Conservation (phyloP, 2,888 invertebrate species). For the Drosophila seclusa region DNA sequence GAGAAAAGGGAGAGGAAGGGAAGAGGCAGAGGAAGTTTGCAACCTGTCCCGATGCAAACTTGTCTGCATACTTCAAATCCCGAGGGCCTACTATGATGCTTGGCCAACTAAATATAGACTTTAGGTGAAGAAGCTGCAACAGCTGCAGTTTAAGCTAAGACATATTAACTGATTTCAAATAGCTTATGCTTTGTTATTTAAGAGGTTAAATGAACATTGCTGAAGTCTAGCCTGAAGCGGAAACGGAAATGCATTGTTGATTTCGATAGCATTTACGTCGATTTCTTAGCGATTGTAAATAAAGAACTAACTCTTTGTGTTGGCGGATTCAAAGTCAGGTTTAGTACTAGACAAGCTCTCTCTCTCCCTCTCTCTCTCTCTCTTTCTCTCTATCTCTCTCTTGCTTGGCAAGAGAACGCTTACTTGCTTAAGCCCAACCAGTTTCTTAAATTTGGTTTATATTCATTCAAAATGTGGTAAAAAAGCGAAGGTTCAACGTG, state of each 20-base stretch:
- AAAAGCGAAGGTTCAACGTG: constrained; percentile 39
- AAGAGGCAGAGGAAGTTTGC: neutral
- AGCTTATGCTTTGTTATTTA: neutral
- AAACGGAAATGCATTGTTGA: neutral
- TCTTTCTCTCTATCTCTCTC: neutral
- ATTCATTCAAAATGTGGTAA: constrained; percentile 10
- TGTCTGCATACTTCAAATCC: no score
- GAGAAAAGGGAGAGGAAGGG: no score
- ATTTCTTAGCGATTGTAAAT: neutral
- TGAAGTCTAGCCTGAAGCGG: neutral
- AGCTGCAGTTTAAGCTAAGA: neutral
- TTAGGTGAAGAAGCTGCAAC: no score
- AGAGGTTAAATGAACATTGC: neutral
- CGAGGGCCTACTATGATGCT: no score
- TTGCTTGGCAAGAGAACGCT: no score
- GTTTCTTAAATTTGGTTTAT: neutral
- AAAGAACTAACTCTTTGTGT: neutral
- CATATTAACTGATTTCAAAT: neutral
- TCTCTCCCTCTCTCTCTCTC: neutral
- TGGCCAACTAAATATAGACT: no score
- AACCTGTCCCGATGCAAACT: neutral
- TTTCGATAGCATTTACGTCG: neutral
- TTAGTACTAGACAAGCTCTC: neutral
- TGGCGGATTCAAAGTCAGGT: no score
- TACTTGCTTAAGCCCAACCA: no score